phyloP scores from a whole-genome alignment of 2,113 vertebrate genomes.

The Patagioenas fasciata region DNA sequence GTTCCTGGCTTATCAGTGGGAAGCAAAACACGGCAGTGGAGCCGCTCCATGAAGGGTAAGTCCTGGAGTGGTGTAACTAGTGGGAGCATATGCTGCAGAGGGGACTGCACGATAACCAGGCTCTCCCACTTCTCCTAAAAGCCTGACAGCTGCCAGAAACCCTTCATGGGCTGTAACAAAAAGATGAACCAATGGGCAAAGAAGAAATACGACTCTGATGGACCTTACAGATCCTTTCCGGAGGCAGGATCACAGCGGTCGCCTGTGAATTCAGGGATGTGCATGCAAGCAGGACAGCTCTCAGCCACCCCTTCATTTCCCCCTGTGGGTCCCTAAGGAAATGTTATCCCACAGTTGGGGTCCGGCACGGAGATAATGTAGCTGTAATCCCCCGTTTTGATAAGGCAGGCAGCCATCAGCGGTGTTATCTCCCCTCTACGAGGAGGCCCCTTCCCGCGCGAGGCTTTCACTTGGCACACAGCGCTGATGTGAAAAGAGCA shows the following conservation, averaged over 20 bases:
- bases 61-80: not conserved
- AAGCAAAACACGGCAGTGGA: not conserved
- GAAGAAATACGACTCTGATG: not conserved
- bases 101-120: not conserved
- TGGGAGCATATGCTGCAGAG: not conserved
- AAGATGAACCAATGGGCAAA: not conserved
- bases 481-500: not conserved
- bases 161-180: not conserved
- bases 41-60: not conserved
- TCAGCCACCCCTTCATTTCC: not conserved
- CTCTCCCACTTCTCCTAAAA: not conserved
- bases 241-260: not conserved
- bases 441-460: not conserved
- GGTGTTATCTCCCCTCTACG: conserved; percentile 21
- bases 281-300: not conserved
- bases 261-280: not conserved
- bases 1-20: conserved; percentile 4
- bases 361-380: not conserved
- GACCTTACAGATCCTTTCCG: not conserved
- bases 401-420: conserved; percentile 23
- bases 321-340: not conserved
- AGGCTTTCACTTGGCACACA: conserved; percentile 45
- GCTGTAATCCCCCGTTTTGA: not conserved
- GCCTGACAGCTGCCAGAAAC: not conserved
- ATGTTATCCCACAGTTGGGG: not conserved